Conservation (phyloP, 1,140 invertebrate species). For the Drosophila navojoa region DNA sequence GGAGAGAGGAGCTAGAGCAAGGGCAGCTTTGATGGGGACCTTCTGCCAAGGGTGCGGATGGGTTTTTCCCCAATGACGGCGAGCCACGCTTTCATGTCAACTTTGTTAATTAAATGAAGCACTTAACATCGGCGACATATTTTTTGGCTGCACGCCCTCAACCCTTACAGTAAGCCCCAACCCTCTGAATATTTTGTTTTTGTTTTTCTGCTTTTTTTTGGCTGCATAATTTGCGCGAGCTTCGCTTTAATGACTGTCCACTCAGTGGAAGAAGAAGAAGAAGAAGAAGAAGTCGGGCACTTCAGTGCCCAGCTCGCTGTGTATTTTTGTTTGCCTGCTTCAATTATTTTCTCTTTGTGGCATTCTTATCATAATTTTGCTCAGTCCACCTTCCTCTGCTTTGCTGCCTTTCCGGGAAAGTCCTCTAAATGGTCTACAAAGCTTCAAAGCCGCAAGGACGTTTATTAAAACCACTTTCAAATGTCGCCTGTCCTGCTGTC, state of each 20-base stretch:
- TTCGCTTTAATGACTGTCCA: slow-evolving; percentile 69
- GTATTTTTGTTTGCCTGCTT: background rate
- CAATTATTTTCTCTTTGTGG: background rate
- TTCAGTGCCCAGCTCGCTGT: slow-evolving; percentile 9
- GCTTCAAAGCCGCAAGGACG: slow-evolving; percentile 62
- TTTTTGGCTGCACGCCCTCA: slow-evolving; percentile 29
- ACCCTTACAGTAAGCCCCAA: background rate
- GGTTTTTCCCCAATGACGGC: slow-evolving; percentile 26
- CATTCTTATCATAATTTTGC: slow-evolving; percentile 70
- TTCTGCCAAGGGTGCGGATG: background rate
- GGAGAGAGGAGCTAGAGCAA: too few relatives aligned
- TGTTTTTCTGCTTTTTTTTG: slow-evolving; percentile 15
- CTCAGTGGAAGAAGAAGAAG: background rate
- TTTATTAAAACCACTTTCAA: slow-evolving; percentile 65
- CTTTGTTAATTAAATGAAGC: slow-evolving; percentile 82
- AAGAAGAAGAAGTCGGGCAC: background rate
- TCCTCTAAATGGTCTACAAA: slow-evolving; percentile 44
- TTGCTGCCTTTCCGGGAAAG: slow-evolving; percentile 18
- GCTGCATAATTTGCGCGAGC: slow-evolving; percentile 65
- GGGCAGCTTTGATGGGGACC: background rate
- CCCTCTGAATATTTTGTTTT: slow-evolving; percentile 6
- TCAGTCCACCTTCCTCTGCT: slow-evolving; percentile 42
- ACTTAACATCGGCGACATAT: slow-evolving; percentile 78
- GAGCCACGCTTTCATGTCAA: slow-evolving; percentile 71
- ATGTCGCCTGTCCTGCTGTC: slow-evolving; percentile 22